Evolutionary conservation across 2,797 vertebrate species (phyloP), one percentile per base, ranked within the genome.

Genomic region (Neosalanx taihuensis): DNA sequence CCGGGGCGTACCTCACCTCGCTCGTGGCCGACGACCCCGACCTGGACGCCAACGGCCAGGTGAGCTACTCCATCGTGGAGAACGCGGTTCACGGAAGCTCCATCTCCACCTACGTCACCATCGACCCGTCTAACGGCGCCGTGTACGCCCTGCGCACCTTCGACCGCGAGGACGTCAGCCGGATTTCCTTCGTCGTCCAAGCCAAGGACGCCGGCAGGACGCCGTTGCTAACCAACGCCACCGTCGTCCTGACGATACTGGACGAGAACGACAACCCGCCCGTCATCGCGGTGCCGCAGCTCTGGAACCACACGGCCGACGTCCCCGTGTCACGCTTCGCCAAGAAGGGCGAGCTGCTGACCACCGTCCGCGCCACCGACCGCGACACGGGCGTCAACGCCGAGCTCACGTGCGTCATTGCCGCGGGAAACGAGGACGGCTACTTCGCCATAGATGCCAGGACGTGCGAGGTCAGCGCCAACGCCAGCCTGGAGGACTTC

Each of bases 191-290:
- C 30, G 85, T 93, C 15, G 95, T 99, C n/a, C 96, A 98, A 81
- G 97, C 97, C 0, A 93, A 93, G 80, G 97, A 99, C 12, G 93
- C 94, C 1, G 97, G 97, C 1, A 94, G 86, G 51, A 94, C 94
- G 10, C 90, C 93, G 0, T 90, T 98, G 1, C 64, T 76, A 2
- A 95, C 93, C 81, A 99, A 99, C 0, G 86, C 96, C 59, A 97
- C 96, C 0, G 93, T 99, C 2, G 88, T 95, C 0, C 87, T 99
- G 9, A 99, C 94, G 29, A 86, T 99, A 74, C 91, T 97, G 15
- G 97, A 99, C 1, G 96, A 97, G 76, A 99, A 99, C 0, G 97
- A 99, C 85, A 99, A 98, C 0, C 90, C 93, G 1, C 97, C 97
- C 0, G 89, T 96, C 70, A 96, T 99, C 0, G 91, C 96, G 73